These are phyloP conservation scores for Columba livia DNA, from an alignment of 2,113 vertebrate species.

Conservation along the genomic window DNA sequence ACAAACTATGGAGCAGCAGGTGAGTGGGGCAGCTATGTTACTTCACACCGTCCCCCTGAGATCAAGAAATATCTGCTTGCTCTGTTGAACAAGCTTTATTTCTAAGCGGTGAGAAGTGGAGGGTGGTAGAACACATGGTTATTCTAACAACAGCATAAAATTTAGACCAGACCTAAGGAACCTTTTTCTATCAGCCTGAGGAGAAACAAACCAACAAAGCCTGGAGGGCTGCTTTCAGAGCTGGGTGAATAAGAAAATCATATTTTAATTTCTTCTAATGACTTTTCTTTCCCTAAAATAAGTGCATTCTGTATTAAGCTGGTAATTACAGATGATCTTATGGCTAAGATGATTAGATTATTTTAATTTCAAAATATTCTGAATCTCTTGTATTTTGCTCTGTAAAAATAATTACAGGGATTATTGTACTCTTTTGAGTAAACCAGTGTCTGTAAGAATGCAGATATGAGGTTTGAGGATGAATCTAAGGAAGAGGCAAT, in stretches of 20 bases:
- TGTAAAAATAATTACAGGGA: background rate
- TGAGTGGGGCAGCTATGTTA: constrained; percentile 41
- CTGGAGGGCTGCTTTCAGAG: background rate
- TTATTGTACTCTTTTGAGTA: background rate
- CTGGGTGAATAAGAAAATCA: background rate
- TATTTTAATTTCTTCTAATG: background rate
- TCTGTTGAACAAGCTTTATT: background rate
- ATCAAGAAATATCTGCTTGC: background rate
- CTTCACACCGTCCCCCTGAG: background rate
- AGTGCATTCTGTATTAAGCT: background rate
- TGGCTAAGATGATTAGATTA: background rate
- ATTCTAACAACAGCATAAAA: background rate
- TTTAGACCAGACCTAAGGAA: background rate
- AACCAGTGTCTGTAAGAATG: background rate
- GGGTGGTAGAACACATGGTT: background rate
- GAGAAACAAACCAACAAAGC: background rate
- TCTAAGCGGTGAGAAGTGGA: rapidly evolving
- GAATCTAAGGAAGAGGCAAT: background rate
- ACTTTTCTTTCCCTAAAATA: background rate
- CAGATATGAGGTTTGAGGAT: background rate
- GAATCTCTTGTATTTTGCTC: background rate
- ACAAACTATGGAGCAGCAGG: constrained; percentile 82
- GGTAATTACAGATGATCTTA: background rate
- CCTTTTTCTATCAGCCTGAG: background rate
- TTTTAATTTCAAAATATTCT: background rate